A percentile compares a stretch with the other conserved stretches of the same genome.
These are phyloP conservation scores for Schizopygopsis malacanthus DNA, from an alignment of 2,797 vertebrate genomes.

Conservation along the genomic window DNA sequence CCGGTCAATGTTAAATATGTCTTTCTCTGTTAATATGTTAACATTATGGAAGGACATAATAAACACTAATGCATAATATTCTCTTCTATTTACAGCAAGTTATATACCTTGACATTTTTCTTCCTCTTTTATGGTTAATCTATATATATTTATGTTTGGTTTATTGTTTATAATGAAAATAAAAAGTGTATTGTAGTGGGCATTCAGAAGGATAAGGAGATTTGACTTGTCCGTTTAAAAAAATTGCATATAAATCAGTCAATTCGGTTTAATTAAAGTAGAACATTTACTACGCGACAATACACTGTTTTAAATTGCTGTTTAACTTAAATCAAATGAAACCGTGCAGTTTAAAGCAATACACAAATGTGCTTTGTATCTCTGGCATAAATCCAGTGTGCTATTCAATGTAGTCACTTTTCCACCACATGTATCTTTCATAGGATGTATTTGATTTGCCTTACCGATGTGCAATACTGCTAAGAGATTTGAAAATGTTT, in stretches of 20 bases:
- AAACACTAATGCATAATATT: neutral
- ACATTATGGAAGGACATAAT: conserved; percentile 12
- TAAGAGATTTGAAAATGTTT: conserved; percentile 41
- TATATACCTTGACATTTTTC: neutral
- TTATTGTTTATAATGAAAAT: neutral
- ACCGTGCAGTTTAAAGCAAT: conserved; percentile 49
- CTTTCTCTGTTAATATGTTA: neutral
- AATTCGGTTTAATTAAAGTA: neutral
- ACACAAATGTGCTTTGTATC: conserved; percentile 15
- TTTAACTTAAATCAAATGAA: neutral
- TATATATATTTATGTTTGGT: conserved; percentile 20
- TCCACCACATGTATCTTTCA: conserved; percentile 36
- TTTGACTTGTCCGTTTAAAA: neutral
- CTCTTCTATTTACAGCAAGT: neutral
- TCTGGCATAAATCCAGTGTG: neutral
- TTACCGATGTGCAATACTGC: conserved; percentile 61
- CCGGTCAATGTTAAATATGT: neutral
- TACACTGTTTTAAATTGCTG: conserved; percentile 16
- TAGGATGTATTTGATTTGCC: conserved; percentile 54
- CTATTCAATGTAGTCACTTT: conserved; percentile 9
- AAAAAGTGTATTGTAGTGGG: neutral
- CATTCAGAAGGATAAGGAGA: conserved; percentile 3
- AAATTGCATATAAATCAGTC: neutral
- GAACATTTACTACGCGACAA: neutral
- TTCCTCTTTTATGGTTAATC: conserved; percentile 34